Base-by-base conservation (phyloP, 2,113 vertebrate genomes). In the Pelmatolapia mariae region DNA sequence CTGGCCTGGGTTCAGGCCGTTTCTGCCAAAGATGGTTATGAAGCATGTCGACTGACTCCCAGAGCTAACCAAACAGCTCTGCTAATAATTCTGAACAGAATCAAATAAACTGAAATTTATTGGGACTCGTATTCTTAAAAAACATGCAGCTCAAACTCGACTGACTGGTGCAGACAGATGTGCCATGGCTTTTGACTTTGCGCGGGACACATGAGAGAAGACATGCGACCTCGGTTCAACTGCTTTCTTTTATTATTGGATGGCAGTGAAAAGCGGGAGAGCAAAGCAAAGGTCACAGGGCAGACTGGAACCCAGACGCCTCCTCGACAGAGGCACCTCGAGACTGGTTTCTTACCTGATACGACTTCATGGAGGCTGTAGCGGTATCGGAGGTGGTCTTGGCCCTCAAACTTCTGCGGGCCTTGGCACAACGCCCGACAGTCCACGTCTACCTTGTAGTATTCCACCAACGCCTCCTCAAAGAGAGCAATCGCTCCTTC, bases 391-490 rank as follows among this genome's bases (percentile, higher is more conserved):
- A 98, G 88, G 78, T 98, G 95, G 52, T 97, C 96, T 0, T 98
- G 96, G 26, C 97, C 98, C 86, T 97, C 97, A 89, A 98, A 98
- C 11, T 92, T 95, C 94, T 98, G 98, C 0, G 98, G 97, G 2
- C 97, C 98, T 61, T 98, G 98, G 2, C 98, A 99, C 63, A 98
- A 90, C 22, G 95, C 91, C 63, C 98, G 96, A 85, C 99, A 99
- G 40, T 97, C 97, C 52, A 85, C 84, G 24, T 99, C 98, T 3
- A 98, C 98, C 0, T 79, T 93, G 63, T 95, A 98, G 92, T 99
- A 99, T 12, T 97, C 97, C 63, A 86, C 79, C 93, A 99, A 86
- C 1, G 98, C 98, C 5, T 96, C 95, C 90, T 99, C 98, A n/a
- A 99, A 96, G 47, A 96, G 82, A 3, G 82, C 82, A 9, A 97